Evolutionary conservation across 1,140 invertebrate genomes (phyloP), one percentile per base, ranked within the genome.

Genomic region (Drosophila oshimai): DNA sequence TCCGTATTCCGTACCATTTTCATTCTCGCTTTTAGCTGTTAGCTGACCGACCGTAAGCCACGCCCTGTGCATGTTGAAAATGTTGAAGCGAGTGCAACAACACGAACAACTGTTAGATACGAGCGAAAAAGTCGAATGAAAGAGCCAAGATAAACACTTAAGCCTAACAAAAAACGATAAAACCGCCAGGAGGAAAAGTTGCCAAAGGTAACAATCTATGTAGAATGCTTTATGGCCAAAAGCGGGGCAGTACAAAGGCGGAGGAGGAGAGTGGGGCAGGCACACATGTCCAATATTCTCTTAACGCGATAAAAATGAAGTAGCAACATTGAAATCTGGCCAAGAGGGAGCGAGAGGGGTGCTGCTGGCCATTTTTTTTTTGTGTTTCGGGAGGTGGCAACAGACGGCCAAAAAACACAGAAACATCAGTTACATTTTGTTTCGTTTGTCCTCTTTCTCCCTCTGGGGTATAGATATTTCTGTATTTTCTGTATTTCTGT

Each of bases 271-370:
- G 6, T 7, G 41, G 42, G 13, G 24, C 29, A 22, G 57, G 29
- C 71, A 78, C 80, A 87, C 80, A 81, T 86, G 80, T 80, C 76
- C 75, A 81, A 87, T 86, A 86, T 86, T 86, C 81, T 76, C 81
- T 86, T 86, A 86, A 86, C 80, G 80, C 80, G 80, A 87, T 86
- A 87, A 86, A 86, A 86, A 86, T 86, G 80, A 86, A 86, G 76
- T 86, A 87, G 83, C 33, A 81, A 86, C 80, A 86, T 68, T 65
- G 61, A 87, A 86, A 86, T 86, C 80, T 81, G 81, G 72, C 61
- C 41, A 17, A 39, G 65, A 61, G 57, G 64, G 45, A 46, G 39
- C 20, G 15, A 33, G 50, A 33, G 42, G 0, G 28, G 26, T n/a
- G 10, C n/a, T 13, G 12, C 39, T 50, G n/a, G 39, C 18, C 39